Conservation (phyloP, 2,797 vertebrate genomes). For the Eurystomus glaucurus region DNA sequence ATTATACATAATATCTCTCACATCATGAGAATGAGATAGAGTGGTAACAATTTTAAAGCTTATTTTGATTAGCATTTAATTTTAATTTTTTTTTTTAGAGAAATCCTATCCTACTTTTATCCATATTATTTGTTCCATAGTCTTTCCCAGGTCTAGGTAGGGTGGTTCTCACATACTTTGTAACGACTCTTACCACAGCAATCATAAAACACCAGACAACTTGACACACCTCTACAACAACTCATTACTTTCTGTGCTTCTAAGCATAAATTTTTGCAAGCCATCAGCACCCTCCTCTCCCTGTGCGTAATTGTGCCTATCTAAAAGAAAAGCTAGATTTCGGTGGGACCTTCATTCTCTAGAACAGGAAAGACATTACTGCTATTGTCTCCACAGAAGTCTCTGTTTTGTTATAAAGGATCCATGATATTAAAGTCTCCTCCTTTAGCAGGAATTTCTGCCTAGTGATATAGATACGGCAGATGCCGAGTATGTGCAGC, state of each 20-base stretch:
- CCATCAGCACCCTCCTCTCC: neutral
- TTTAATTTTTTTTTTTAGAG: neutral
- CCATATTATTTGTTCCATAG: neutral
- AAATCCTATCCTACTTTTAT: neutral
- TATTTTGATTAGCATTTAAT: neutral
- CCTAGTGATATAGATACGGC: accelerated
- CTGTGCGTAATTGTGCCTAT: accelerated
- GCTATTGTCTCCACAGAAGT: neutral
- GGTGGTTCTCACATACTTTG: neutral
- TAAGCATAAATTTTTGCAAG: neutral
- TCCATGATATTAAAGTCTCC: too few relatives aligned
- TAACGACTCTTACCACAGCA: neutral
- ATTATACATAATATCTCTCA: neutral
- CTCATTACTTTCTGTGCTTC: neutral
- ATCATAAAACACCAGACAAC: neutral
- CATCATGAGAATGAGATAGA: neutral
- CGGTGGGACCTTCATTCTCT: neutral
- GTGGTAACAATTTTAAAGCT: neutral
- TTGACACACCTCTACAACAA: neutral
- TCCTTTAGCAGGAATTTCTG: neutral
- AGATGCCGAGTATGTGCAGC: neutral
- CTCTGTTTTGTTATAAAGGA: neutral
- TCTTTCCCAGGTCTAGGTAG: neutral
- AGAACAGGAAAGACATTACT: neutral
- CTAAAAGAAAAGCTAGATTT: neutral